Evolutionary conservation across 2,888 invertebrate species (phyloP), one percentile per base, ranked within the genome.

Genomic region (Meghimatium bilineatum): DNA sequence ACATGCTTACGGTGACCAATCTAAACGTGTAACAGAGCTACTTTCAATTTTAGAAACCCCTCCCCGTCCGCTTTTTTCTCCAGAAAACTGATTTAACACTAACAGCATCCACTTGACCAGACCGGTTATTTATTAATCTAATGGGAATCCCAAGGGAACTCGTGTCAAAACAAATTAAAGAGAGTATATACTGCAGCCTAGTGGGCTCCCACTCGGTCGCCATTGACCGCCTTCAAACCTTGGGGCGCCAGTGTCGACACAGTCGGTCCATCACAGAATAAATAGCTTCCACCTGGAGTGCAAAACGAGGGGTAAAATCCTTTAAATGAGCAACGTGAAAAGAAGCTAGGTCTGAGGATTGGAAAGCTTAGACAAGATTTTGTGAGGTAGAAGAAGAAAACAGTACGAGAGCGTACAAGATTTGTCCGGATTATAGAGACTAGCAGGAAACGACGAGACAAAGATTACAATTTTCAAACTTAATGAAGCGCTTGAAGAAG

Each of bases 121-220:
- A 32, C 34, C 3, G 17, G 32, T 8, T 76, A 56, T 76, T 76
- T 76, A 76, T 76, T 49, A 76, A 76, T 76, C 76, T 60, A 5
- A 75, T 52, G 76, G 77, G n/a, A 34, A 60, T 38, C 36, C 60
- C 1, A 23, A 17, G 63, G 77, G 38, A 38, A 77, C 32, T 36
- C 36, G 56, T 63, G 77, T 77, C 77, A 77, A 77, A 77, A 77
- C 60, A 77, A 77, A 77, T 49, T 77, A 77, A 77, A 63, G 38
- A 38, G 77, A 77, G 63, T n/a, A 63, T 34, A 34, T 63, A 36
- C 77, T 14, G 36, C n/a, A 56, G 63, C 69, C 6, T 5, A n/a
- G 26, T 49, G 44, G 71, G 38, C 38, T 38, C 38, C 26, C 20
- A 36, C 44, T 29, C n/a, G n/a, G 72, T 72, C 38, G 26, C 72